phyloP scores from a whole-genome alignment of 1,140 invertebrate genomes.

The Papilio polytes region DNA sequence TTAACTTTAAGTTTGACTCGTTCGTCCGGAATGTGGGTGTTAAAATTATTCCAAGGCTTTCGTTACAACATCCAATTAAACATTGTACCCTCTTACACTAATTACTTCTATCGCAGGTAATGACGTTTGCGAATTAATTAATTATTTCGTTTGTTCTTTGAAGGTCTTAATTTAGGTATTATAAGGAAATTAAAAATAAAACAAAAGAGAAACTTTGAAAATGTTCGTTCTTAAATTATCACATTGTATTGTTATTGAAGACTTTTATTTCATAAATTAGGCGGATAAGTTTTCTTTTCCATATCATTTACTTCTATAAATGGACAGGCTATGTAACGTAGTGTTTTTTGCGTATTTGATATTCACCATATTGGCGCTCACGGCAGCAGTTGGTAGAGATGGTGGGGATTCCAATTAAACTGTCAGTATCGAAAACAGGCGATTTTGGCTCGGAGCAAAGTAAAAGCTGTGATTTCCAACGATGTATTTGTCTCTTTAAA shows the following conservation, averaged over 20 bases:
- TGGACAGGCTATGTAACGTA: too few species aligned
- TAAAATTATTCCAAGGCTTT: neutral
- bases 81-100: neutral
- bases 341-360: too few species aligned
- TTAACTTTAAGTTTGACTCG: too few species aligned
- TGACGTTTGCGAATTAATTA: neutral
- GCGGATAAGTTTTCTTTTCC: too few species aligned
- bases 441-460: too few species aligned
- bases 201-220: neutral
- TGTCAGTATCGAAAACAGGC: too few species aligned
- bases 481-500: too few species aligned
- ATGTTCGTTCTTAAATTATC: neutral
- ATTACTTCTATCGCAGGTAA: constrained; percentile 8
- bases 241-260: neutral
- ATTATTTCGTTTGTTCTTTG: constrained; percentile 4
- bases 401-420: too few species aligned
- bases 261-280: neutral
- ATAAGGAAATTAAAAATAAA: neutral
- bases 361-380: too few species aligned
- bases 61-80: neutral
- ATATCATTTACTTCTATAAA: too few species aligned
- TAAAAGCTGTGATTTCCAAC: too few species aligned
- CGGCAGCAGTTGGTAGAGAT: too few species aligned
- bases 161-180: neutral
- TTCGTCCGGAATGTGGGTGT: neutral